Percentiles rank a stretch among this genome's conserved stretches.
These are phyloP conservation scores for Phainopepla nitens DNA, from an alignment of 2,113 vertebrate genomes.

Conservation along the genomic window DNA sequence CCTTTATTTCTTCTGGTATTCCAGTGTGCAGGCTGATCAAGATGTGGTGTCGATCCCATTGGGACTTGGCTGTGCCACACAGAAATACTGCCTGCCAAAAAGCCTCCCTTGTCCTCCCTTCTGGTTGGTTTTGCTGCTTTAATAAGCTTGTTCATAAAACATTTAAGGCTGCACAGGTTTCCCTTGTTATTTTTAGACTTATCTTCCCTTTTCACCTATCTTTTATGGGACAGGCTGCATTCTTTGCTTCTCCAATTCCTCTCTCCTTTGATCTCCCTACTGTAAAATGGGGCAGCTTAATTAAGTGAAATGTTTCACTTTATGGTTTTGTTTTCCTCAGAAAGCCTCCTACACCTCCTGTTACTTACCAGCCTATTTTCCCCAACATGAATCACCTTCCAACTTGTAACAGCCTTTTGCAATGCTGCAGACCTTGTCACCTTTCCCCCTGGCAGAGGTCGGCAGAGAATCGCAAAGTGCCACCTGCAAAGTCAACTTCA, in stretches of 20 bases:
- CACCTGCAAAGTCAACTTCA: constrained; percentile 12
- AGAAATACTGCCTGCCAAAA: background rate
- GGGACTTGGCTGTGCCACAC: background rate
- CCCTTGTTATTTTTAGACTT: constrained; percentile 24
- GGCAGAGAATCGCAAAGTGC: background rate
- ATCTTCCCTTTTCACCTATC: constrained; percentile 18
- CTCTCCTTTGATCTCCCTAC: constrained; percentile 39
- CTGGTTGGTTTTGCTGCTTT: background rate
- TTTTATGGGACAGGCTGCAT: background rate
- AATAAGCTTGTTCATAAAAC: background rate
- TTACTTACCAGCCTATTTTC: background rate
- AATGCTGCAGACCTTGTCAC: background rate
- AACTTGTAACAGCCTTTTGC: background rate
- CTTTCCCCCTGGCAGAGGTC: background rate
- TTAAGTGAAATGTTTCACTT: constrained; percentile 34
- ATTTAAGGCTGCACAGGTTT: background rate
- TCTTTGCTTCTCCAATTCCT: constrained; percentile 28
- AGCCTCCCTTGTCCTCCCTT: background rate
- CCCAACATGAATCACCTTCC: background rate
- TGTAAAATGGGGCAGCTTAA: constrained; percentile 9
- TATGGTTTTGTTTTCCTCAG: constrained; percentile 3
- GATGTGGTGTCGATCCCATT: background rate
- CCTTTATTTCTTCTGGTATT: background rate
- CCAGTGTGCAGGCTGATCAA: background rate
- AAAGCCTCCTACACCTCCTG: constrained; percentile 25